phyloP scores from a whole-genome alignment of 1,140 invertebrate genomes.

The Zaprionus taronus region DNA sequence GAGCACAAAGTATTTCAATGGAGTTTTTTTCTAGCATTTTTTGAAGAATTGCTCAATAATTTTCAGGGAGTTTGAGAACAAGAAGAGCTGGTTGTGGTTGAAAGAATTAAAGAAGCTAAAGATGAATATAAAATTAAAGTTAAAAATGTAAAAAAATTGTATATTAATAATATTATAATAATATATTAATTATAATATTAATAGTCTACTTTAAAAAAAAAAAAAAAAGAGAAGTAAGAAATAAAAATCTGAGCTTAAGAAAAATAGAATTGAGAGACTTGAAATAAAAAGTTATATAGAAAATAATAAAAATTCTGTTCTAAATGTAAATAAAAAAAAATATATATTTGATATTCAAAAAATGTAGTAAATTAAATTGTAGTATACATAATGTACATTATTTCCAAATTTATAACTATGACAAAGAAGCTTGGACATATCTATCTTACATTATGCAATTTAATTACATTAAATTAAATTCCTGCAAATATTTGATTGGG shows the following conservation, averaged over 20 bases:
- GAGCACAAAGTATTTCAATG: background rate
- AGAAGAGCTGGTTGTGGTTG: too few relatives aligned
- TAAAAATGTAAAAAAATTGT: too few relatives aligned
- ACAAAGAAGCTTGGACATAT: too few relatives aligned
- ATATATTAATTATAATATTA: too few relatives aligned
- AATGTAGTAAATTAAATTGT: too few relatives aligned
- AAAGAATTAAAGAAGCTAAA: background rate
- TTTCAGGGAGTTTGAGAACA: background rate
- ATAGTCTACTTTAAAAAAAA: too few relatives aligned
- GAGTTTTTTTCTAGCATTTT: background rate
- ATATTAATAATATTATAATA: too few relatives aligned
- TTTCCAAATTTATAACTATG: too few relatives aligned
- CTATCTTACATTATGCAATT: background rate
- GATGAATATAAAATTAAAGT: background rate
- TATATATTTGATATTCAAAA: background rate
- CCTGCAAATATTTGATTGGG: background rate
- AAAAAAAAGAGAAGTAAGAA: too few relatives aligned
- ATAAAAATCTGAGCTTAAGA: too few relatives aligned
- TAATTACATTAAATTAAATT: background rate
- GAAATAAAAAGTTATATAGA: background rate
- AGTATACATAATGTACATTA: too few relatives aligned
- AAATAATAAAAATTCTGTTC: background rate
- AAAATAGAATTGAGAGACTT: background rate
- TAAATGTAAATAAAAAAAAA: background rate
- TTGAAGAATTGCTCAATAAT: background rate